Evolutionary conservation across 2,113 vertebrate species (phyloP), one percentile per base, ranked within the genome.

Genomic region (Chaetura pelagica): DNA sequence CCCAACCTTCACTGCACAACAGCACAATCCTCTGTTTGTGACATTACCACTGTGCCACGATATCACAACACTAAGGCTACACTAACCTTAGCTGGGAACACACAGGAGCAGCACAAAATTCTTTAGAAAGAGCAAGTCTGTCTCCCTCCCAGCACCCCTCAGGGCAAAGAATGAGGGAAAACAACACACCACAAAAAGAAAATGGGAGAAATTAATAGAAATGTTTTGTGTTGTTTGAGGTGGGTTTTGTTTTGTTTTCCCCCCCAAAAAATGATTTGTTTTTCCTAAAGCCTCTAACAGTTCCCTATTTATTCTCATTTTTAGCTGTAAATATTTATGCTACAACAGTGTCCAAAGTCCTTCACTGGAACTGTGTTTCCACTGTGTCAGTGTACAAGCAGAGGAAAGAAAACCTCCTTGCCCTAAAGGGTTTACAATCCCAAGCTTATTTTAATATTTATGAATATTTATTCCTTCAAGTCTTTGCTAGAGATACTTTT

Each of bases 391-490:
- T 21, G 13, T 34, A 82, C 35, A 69, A 61, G 61, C 11, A 67
- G 52, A 85, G 54, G 51, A 91, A 90, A 84, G 40, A 94, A 95
- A 96, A 64, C 18, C 66, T 89, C 66, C 44, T 94, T 95, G 69
- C 76, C 86, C 73, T 96, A 57, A 86, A 94, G 90, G 77, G 30
- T 84, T 95, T 90, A 66, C 80, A 86, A 66, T 75, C 66, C 20
- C 66, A 84, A 54, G 17, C 40, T 87, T 49, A 86, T 95, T 94
- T 95, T 89, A 93, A 93, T 94, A 84, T 95, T 90, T 84, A 94
- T 92, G 88, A 95, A 94, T 96, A 95, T 97, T 96, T 97, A 97
- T 96, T 94, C 59, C 90, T 97, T 81, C 88, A 78, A 86, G 74
- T 7, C 88, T 93, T 96, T 90, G 77, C 85, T 93, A 1, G 0